Base-by-base conservation (phyloP, 2,888 invertebrate genomes). In the Pachliopta kotzebuea region DNA sequence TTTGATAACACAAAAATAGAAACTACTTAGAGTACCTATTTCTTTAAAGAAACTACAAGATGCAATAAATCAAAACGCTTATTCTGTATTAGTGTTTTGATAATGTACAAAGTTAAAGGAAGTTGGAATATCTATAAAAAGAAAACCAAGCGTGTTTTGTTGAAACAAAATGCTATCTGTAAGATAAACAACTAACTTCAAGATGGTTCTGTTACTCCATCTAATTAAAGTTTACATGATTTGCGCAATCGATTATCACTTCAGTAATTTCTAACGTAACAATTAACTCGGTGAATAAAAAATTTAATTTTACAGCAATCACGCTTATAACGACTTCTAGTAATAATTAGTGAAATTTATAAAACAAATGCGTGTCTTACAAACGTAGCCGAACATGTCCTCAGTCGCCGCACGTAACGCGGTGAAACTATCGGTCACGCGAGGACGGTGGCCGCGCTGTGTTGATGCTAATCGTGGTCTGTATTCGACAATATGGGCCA, bases 401-500 rank as follows among this genome's bases (percentile, higher is more conserved):
- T 67, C 67, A 86, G 71, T 81, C 81, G 66, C 55, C 60, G 75
- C 87, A 86, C 86, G 86, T 81, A 76, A 66, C 60, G 62, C 68
- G 73, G 86, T 79, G 86, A 86, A 86, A 87, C 78, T 79, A 71
- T 72, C 64, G 58, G 68, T 68, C 73, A 68, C 68, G 71, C 64
- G 63, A 67, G 73, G 67, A 74, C 80, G 83, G 81, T 85, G 85
- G 81, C 81, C 75, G 76, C 67, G 72, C 56, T 21, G 42, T 56
- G 56, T 69, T 71, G 80, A 84, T 85, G 85, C 75, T 81, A 86
- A 85, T 80, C 72, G 73, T 68, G 71, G 20, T 24, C 68, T 72
- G 77, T 78, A 80, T 85, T 85, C 73, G 84, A 76, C 77, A 79
- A 74, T 80, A 83, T 76, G 72, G 86, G 82, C 72, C 83, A 80